Evolutionary conservation across 2,797 vertebrate genomes (phyloP).

Genomic region (Danio albolineatus): DNA sequence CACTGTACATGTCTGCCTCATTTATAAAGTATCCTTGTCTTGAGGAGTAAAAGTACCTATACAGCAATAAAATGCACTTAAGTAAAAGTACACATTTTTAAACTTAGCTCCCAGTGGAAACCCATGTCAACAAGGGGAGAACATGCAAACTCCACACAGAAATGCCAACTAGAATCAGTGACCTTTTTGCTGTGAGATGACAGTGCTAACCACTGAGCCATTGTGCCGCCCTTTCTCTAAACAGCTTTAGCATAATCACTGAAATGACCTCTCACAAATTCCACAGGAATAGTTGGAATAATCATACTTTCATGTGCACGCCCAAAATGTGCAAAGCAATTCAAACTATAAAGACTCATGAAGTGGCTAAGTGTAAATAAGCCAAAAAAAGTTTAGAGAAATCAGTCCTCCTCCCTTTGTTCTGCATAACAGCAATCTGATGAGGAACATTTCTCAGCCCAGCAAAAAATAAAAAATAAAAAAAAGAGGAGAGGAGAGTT

Average conservation of each 20-base stretch:
- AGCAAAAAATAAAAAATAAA: background rate
- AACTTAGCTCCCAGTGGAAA: too few species aligned
- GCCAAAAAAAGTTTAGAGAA: background rate
- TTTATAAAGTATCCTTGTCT: too few species aligned
- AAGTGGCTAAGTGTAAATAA: background rate
- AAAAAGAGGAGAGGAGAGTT: conserved; percentile 14
- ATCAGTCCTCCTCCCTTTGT: background rate
- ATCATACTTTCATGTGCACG: background rate
- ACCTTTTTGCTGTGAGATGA: too few species aligned
- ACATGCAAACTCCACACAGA: too few species aligned
- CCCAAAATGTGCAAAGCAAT: background rate
- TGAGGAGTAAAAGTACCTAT: too few species aligned
- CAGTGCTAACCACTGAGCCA: too few species aligned
- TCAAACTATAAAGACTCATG: background rate
- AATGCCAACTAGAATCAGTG: too few species aligned
- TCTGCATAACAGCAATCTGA: background rate
- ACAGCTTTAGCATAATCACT: background rate
- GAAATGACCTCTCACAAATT: background rate
- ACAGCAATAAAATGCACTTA: too few species aligned
- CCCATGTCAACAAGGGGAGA: too few species aligned
- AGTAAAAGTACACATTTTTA: too few species aligned
- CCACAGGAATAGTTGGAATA: background rate
- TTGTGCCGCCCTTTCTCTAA: too few species aligned
- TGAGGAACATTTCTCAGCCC: background rate
- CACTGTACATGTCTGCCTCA: too few species aligned